Evolutionary conservation across 2,888 invertebrate species (phyloP).

Genomic region (Drosophila algonquin): DNA sequence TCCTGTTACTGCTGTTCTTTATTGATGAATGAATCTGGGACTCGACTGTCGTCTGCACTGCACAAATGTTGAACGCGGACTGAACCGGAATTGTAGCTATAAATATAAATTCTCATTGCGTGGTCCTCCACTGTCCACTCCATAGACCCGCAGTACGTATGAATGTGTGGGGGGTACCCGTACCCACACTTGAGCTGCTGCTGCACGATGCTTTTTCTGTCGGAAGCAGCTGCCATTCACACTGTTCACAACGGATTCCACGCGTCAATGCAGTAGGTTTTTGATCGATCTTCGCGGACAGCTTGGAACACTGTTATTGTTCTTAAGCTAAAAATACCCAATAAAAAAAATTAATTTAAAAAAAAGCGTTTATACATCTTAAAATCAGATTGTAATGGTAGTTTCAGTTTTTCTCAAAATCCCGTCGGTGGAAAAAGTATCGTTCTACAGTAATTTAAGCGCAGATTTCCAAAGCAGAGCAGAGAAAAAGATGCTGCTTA

Average conservation of each 20-base stretch:
- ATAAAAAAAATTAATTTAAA: no score
- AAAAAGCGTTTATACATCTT: no score
- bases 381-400: no score
- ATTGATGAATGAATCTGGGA: slow-evolving; percentile 52
- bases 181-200: neutral
- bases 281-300: no score
- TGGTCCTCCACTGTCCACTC: slow-evolving; percentile 21
- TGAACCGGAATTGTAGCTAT: slow-evolving; percentile 64
- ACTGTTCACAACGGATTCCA: neutral
- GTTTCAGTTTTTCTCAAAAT: neutral
- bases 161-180: neutral
- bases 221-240: neutral
- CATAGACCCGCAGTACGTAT: neutral
- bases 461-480: slow-evolving; percentile 46
- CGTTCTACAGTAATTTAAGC: slow-evolving; percentile 10
- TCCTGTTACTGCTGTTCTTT: slow-evolving; percentile 11
- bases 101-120: slow-evolving; percentile 67
- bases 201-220: neutral
- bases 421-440: neutral
- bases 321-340: no score
- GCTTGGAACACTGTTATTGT: no score
- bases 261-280: neutral
- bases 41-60: slow-evolving; percentile 47
- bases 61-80: slow-evolving; percentile 51
- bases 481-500: slow-evolving; percentile 54